These are phyloP conservation scores for Cyprinodon tularosa DNA, from an alignment of 2,113 vertebrate genomes.

Conservation along the genomic window DNA sequence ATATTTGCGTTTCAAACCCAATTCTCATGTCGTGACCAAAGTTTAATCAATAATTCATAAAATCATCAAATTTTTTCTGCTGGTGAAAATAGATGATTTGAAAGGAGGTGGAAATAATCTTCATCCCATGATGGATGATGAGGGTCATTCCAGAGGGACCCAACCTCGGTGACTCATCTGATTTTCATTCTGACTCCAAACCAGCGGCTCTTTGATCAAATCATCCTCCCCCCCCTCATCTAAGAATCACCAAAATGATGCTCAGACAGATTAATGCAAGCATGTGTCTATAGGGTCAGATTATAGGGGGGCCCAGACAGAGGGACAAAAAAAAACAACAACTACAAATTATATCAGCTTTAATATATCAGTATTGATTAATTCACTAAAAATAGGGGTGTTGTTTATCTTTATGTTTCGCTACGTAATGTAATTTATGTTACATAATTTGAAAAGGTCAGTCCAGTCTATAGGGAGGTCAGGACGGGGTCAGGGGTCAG, in stretches of 20 bases:
- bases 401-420: too few relatives aligned
- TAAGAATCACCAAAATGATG: not conserved
- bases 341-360: too few relatives aligned
- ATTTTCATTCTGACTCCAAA: not conserved
- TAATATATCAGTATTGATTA: too few relatives aligned
- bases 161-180: not conserved
- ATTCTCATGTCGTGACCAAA: not conserved
- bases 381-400: too few relatives aligned
- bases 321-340: too few relatives aligned
- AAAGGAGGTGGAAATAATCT: not conserved
- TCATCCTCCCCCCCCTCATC: not conserved
- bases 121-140: conserved; percentile 12
- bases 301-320: too few relatives aligned
- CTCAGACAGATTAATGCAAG: too few relatives aligned
- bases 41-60: not conserved
- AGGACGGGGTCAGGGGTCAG: too few relatives aligned
- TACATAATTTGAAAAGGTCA: too few relatives aligned
- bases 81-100: not conserved
- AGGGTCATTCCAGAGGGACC: conserved; percentile 42
- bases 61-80: not conserved
- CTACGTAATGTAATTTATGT: too few relatives aligned
- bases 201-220: not conserved
- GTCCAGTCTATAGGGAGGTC: too few relatives aligned
- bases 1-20: not conserved
- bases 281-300: too few relatives aligned